Percentiles rank a stretch among this genome's conserved stretches.
Evolutionary conservation across 2,888 invertebrate species (phyloP).

Genomic region (Melieria picta): DNA sequence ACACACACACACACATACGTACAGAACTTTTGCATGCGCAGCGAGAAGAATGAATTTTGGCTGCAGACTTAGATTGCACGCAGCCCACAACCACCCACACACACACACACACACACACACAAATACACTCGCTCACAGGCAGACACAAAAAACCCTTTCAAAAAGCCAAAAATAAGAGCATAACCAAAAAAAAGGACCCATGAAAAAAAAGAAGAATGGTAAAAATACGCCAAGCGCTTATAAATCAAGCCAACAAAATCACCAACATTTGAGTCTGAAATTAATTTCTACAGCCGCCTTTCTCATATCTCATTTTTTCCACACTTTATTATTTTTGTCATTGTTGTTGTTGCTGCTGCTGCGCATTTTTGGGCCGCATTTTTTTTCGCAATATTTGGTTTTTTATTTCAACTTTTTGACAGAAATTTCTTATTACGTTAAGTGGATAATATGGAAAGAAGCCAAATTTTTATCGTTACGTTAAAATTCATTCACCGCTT

Average conservation of each 20-base stretch:
- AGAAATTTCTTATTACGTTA: constrained; percentile 56
- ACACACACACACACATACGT: background rate
- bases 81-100: background rate
- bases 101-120: background rate
- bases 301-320: too few relatives aligned
- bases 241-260: constrained; percentile 34
- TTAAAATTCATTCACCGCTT: constrained; percentile 41
- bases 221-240: constrained; percentile 39
- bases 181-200: constrained; percentile 13
- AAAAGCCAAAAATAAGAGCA: constrained; percentile 32
- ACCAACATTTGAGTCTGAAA: constrained; percentile 45
- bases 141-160: constrained; percentile 20
- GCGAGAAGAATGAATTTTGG: background rate
- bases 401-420: constrained; percentile 7
- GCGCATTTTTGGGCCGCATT: background rate
- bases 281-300: constrained; percentile 43
- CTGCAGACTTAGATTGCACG: background rate
- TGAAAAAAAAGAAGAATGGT: constrained; percentile 34
- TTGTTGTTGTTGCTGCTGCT: constrained; percentile 21
- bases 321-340: too few relatives aligned
- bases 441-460: constrained; percentile 58
- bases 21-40: background rate
- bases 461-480: constrained; percentile 54
- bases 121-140: background rate
- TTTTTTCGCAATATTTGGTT: background rate